A percentile compares a stretch with the other conserved stretches of the same genome.
Evolutionary conservation across 2,113 vertebrate species (phyloP).

Genomic region (Syrmaticus mikado): DNA sequence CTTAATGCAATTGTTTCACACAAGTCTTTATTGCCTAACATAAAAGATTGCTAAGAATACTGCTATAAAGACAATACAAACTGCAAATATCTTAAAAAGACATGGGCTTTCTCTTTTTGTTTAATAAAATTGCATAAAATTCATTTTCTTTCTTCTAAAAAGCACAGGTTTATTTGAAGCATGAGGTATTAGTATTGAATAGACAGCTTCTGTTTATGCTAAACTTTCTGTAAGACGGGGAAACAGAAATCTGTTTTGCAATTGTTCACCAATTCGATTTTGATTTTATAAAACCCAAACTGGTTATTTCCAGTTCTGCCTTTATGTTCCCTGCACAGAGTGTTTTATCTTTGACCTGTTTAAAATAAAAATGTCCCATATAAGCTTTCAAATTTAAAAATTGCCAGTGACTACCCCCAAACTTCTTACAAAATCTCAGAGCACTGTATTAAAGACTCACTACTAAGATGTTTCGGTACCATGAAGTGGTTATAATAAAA

Average conservation of each 20-base stretch:
- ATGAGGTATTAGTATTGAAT: neutral
- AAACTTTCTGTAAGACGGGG: neutral
- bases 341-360: conserved; percentile 28
- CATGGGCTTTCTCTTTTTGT: neutral
- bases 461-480: conserved; percentile 6
- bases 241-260: neutral
- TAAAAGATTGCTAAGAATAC: neutral
- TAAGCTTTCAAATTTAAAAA: neutral
- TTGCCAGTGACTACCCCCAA: neutral
- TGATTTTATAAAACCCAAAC: neutral
- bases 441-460: neutral
- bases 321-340: neutral
- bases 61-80: neutral
- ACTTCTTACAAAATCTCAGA: neutral
- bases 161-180: neutral
- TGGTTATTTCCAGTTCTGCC: neutral
- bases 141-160: neutral
- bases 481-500: neutral
- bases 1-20: neutral
- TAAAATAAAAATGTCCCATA: neutral
- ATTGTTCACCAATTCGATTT: neutral
- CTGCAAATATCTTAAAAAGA: neutral
- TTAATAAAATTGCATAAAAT: neutral
- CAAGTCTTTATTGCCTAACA: neutral
- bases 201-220: neutral